Conservation (phyloP, 1,140 invertebrate species). For the Protaetia brevitarsis region DNA sequence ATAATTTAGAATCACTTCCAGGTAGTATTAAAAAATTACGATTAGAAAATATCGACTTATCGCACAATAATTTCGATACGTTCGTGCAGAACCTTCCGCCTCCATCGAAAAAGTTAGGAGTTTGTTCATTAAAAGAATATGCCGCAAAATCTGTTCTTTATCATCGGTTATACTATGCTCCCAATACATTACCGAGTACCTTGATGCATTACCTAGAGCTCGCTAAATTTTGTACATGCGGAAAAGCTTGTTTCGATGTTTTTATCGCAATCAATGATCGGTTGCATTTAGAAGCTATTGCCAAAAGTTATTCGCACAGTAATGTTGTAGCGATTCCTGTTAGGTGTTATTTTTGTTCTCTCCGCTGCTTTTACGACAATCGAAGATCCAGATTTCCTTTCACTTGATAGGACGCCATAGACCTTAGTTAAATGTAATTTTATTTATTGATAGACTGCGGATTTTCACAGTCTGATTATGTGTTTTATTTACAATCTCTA, state of each 20-base stretch:
- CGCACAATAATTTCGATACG: conserved; percentile 52
- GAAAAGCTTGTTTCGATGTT: conserved; percentile 55
- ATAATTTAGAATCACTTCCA: conserved; percentile 58
- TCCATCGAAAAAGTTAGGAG: background rate
- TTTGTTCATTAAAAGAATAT: conserved; percentile 38
- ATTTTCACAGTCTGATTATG: too few species aligned
- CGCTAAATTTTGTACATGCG: conserved; percentile 61
- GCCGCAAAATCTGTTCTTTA: conserved; percentile 38
- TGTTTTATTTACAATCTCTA: too few species aligned
- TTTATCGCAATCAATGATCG: conserved; percentile 47
- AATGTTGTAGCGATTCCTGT: conserved; percentile 47
- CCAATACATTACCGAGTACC: conserved; percentile 58
- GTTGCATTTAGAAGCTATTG: conserved; percentile 49
- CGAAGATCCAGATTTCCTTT: conserved; percentile 35
- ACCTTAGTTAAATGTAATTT: conserved; percentile 44
- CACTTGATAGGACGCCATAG: conserved; percentile 47
- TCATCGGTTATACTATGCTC: conserved; percentile 53
- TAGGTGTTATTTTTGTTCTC: conserved; percentile 62
- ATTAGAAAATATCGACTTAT: conserved; percentile 57
- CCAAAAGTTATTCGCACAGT: conserved; percentile 47
- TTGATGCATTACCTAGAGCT: conserved; percentile 60
- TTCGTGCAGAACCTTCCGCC: conserved; percentile 28
- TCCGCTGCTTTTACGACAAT: conserved; percentile 51
- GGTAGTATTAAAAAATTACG: conserved; percentile 55
- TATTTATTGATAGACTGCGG: too few species aligned